A percentile compares a stretch with the other conserved stretches of the same genome.
These are phyloP conservation scores for Drosophila sechellia DNA, from an alignment of 1,140 invertebrate genomes.

Conservation along the genomic window DNA sequence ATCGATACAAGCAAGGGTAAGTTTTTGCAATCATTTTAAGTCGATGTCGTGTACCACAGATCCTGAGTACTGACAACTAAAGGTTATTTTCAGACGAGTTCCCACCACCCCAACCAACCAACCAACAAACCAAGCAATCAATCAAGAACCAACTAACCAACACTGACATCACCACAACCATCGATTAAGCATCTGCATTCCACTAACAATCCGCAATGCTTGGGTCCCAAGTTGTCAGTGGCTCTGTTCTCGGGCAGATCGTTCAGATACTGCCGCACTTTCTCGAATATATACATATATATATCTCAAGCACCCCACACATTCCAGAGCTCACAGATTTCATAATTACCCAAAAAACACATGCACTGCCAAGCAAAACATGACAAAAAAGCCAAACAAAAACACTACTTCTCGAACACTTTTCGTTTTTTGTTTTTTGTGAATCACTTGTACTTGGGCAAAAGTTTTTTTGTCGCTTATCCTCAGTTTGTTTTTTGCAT, in stretches of 20 bases:
- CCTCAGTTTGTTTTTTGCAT: constrained; percentile 25
- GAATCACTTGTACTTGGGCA: constrained; percentile 39
- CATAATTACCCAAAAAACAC: constrained; percentile 57
- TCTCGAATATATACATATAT: constrained; percentile 19
- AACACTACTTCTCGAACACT: constrained; percentile 46
- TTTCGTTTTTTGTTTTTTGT: constrained; percentile 40
- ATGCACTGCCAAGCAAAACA: constrained; percentile 21
- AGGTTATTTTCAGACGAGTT: constrained; percentile 70
- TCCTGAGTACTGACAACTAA: constrained; percentile 59
- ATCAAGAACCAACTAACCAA: constrained; percentile 26
- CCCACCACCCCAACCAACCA: constrained; percentile 12
- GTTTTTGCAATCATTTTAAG: constrained; percentile 52
- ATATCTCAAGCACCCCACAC: constrained; percentile 34
- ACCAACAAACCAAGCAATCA: constrained; percentile 25
- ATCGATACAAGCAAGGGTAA: constrained; percentile 45
- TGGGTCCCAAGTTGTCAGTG: constrained; percentile 43
- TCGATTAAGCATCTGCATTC: constrained; percentile 50
- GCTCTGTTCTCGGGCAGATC: constrained; percentile 5
- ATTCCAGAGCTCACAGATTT: constrained; percentile 28
- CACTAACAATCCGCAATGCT: constrained; percentile 41
- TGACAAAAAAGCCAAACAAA: constrained; percentile 46
- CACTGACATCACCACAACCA: constrained; percentile 40
- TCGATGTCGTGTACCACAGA: constrained; percentile 54
- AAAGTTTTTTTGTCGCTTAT: constrained; percentile 28
- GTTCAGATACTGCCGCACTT: constrained; percentile 13